A percentile compares a stretch with the other conserved stretches of the same genome.
Conservation (phyloP, 2,113 vertebrate genomes). For the Urocolius indicus region DNA sequence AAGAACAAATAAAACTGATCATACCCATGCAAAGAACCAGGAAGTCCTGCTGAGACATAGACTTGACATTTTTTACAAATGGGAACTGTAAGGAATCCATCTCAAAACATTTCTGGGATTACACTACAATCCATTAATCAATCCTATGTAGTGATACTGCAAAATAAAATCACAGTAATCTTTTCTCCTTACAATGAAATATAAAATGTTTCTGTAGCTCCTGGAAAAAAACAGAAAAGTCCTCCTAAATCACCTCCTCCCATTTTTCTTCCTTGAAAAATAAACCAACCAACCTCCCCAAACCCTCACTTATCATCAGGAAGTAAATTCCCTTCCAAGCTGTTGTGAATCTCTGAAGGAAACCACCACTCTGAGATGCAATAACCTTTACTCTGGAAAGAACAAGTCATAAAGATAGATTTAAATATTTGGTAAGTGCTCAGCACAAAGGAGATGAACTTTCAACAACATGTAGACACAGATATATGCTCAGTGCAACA, state of each 20-base stretch:
- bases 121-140: neutral
- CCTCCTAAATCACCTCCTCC: neutral
- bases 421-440: neutral
- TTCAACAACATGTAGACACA: rapidly evolving
- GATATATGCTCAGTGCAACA: rapidly evolving
- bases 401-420: neutral
- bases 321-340: neutral
- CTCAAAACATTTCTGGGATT: neutral
- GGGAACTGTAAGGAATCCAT: neutral
- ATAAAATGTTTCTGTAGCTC: neutral
- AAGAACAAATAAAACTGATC: neutral
- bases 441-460: neutral
- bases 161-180: neutral
- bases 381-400: neutral
- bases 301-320: neutral
- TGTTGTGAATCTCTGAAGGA: neutral
- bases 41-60: neutral
- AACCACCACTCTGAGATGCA: neutral
- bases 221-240: neutral
- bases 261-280: neutral
- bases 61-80: neutral
- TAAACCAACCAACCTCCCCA: neutral
- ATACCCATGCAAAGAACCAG: neutral
- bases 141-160: neutral
- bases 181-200: neutral